A percentile compares a stretch with the other conserved stretches of the same genome.
Conservation (phyloP, 2,797 vertebrate genomes). For the Vireo griseus region DNA sequence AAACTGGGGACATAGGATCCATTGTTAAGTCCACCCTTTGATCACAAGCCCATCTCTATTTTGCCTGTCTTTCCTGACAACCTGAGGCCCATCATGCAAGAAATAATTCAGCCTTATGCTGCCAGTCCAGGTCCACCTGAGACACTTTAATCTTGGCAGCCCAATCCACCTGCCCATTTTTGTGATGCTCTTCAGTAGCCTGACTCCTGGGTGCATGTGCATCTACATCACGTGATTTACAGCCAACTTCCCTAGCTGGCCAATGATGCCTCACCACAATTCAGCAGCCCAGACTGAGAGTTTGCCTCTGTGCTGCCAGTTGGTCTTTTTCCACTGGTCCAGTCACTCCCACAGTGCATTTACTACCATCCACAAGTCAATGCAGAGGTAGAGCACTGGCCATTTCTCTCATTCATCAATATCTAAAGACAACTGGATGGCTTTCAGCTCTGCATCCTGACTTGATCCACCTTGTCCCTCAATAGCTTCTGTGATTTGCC, state of each 20-base stretch:
- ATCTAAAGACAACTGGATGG: background rate
- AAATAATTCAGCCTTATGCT: background rate
- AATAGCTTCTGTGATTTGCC: background rate
- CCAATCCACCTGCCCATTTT: background rate
- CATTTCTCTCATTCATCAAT: background rate
- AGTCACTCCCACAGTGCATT: background rate
- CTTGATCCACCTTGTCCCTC: background rate
- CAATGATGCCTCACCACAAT: rapidly evolving
- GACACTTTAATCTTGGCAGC: background rate
- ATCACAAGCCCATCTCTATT: background rate
- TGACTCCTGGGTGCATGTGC: rapidly evolving
- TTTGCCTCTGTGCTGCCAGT: background rate
- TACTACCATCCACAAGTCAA: background rate
- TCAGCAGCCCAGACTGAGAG: background rate
- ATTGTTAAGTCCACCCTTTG: background rate
- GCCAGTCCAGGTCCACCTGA: too few relatives aligned
- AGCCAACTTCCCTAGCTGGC: background rate
- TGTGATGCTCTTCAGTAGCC: background rate
- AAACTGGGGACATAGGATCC: background rate
- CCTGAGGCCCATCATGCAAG: background rate
- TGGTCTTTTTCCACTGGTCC: background rate
- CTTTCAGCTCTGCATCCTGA: background rate
- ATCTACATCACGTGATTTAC: background rate
- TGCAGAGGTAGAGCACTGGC: background rate
- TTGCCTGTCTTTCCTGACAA: background rate